Evolutionary conservation across 2,888 invertebrate genomes (phyloP), one percentile per base, ranked within the genome.

Genomic region (Phortica okadai): DNA sequence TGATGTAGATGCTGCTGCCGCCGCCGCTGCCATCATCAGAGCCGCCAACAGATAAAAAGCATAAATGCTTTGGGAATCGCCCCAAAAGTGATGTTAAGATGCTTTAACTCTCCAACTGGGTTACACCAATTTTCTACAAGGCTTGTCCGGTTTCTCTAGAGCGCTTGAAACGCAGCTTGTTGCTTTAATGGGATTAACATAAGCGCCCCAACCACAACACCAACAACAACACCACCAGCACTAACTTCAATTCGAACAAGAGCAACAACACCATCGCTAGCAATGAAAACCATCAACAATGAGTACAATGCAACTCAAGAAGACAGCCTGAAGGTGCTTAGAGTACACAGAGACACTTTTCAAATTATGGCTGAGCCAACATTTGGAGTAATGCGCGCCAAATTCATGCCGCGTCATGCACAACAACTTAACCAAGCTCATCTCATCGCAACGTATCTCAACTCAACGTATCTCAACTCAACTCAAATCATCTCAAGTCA

Each of bases 181-280:
- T 83, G 86, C 77, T 11, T 75, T 77, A 84, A 89, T 88, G 88
- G 88, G 88, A 87, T 87, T 89, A 87, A 87, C 84, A 85, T 83
- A 86, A 89, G 85, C 87, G 87, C 81, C 21, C 6, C 87, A 85
- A 89, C 87, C 89, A 21, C 50, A 42, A 21, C 25, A 16, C 16
- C 10, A 50, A 50, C 50, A 11, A 45, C 45, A 6, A 45, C 14
- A 16, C 33, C 11, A 2, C 64, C 7, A 64, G 0, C 11, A 33
- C 25, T 21, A 21, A 21, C 21, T 21, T 21, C 21, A 21, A 21
- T 21, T 21, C 21, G 0, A 21, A 21, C 21, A 21, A 21, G 21
- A 21, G 33, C 33, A 33, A 33, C 33, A 33, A 33, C 33, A 33
- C 33, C 33, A 33, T 33, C 33, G 33, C 33, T 33, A 33, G 33